Percentiles rank a stretch among this genome's conserved stretches.
Conservation (phyloP, 2,888 invertebrate species). For the Lithosia quadra region DNA sequence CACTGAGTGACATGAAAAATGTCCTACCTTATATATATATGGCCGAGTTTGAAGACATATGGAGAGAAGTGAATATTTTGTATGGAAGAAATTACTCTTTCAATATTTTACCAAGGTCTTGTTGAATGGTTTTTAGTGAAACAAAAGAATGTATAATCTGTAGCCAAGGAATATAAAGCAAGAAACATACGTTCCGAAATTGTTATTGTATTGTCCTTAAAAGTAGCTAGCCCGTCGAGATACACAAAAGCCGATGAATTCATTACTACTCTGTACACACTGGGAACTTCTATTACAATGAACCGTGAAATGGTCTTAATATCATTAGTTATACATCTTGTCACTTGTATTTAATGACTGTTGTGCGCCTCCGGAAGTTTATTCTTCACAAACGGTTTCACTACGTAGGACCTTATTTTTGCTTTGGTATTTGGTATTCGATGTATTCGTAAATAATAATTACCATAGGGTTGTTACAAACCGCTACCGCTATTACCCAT, state of each 20-base stretch:
- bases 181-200: constrained; percentile 35
- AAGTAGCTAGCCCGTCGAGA: constrained; percentile 33
- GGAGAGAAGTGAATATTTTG: constrained; percentile 63
- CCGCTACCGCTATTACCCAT: no score
- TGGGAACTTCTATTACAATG: constrained; percentile 32
- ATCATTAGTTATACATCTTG: constrained; percentile 20
- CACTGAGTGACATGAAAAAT: constrained; percentile 62
- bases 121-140: constrained; percentile 66
- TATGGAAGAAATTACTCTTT: constrained; percentile 68
- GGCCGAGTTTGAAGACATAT: constrained; percentile 59
- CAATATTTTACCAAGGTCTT: constrained; percentile 72
- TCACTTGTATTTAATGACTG: constrained; percentile 11
- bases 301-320: constrained; percentile 33
- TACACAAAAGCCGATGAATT: constrained; percentile 41
- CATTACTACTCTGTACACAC: constrained; percentile 35
- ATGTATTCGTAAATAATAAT: no score
- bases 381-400: not conserved
- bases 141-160: constrained; percentile 82
- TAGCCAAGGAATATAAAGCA: constrained; percentile 44
- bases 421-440: not conserved
- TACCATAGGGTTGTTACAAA: no score
- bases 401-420: not conserved
- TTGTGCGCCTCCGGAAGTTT: constrained; percentile 10
- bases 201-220: constrained; percentile 47
- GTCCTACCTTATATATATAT: constrained; percentile 76